phyloP scores from a whole-genome alignment of 2,888 invertebrate species.

The Cephus runcator region DNA sequence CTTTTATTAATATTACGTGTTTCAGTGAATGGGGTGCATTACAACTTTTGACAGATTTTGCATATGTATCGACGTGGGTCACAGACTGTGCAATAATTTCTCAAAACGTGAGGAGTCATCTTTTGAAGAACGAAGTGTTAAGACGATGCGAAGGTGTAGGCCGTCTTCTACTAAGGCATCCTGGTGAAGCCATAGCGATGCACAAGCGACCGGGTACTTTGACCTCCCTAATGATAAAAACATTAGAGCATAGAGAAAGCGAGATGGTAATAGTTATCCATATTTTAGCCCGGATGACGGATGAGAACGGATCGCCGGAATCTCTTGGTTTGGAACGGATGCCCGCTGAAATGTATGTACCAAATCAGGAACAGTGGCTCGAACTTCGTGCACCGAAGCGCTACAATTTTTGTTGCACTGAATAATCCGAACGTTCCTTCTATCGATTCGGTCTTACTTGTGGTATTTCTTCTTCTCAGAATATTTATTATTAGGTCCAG shows the following conservation, averaged over 20 bases:
- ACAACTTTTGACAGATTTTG: conserved; percentile 85
- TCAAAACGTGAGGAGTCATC: conserved; percentile 64
- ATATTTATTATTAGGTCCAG: not conserved
- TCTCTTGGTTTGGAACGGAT: conserved; percentile 71
- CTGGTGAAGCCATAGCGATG: conserved; percentile 87
- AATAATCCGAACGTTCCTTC: conserved; percentile 27
- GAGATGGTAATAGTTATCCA: not conserved
- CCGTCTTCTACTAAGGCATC: conserved; percentile 79
- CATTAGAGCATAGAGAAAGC: not conserved
- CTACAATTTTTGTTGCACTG: conserved; percentile 48
- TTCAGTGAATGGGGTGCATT: conserved; percentile 78
- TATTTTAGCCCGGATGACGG: conserved; percentile 44
- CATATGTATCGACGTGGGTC: conserved; percentile 82
- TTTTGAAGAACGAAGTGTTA: conserved; percentile 68
- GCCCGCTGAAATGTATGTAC: conserved; percentile 94
- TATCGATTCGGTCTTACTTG: not conserved
- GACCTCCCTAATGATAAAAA: not conserved
- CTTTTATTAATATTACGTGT: not conserved
- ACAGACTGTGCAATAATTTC: conserved; percentile 71
- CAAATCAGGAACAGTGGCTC: conserved; percentile 90
- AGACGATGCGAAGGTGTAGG: conserved; percentile 88
- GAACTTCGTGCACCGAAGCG: conserved; percentile 75
- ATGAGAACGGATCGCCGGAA: conserved; percentile 56
- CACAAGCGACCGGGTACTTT: conserved; percentile 43
- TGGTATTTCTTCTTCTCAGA: not conserved